A percentile compares a stretch with the other conserved stretches of the same genome.
phyloP scores from a whole-genome alignment of 2,888 invertebrate species.

The Podotricha telesiphe region DNA sequence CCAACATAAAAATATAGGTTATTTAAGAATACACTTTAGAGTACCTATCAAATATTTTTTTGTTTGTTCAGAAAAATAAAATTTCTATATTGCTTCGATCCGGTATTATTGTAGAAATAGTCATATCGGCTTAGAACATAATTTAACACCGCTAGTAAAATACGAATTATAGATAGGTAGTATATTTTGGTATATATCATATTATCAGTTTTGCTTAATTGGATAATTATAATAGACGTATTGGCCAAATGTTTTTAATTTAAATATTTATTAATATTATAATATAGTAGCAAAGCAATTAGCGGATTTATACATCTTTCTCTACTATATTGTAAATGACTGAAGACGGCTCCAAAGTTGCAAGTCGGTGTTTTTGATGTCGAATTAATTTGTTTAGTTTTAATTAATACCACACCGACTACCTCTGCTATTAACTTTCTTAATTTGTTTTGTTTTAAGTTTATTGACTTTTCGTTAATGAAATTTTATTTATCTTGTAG shows the following conservation, averaged over 20 bases:
- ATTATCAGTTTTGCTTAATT: neutral
- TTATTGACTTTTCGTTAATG: conserved; percentile 55
- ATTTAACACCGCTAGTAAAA: too few species aligned
- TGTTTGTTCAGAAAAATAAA: too few species aligned
- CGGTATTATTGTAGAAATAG: too few species aligned
- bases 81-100: too few species aligned
- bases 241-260: conserved; percentile 1
- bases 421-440: conserved; percentile 44
- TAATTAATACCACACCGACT: conserved; percentile 31
- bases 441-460: conserved; percentile 57
- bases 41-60: too few species aligned
- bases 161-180: too few species aligned
- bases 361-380: conserved; percentile 31
- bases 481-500: conserved; percentile 37
- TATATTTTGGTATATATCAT: neutral
- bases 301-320: conserved; percentile 1
- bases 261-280: conserved; percentile 2
- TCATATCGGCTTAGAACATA: too few species aligned
- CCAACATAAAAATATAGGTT: too few species aligned
- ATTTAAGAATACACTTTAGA: too few species aligned
- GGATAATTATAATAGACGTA: neutral
- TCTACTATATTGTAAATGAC: conserved; percentile 6
- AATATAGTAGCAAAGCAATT: conserved; percentile 1
- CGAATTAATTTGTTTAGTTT: conserved; percentile 27
- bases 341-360: neutral